Evolutionary conservation across 1,140 invertebrate species (phyloP), one percentile per base, ranked within the genome.

Genomic region (Neodiprion fabricii): DNA sequence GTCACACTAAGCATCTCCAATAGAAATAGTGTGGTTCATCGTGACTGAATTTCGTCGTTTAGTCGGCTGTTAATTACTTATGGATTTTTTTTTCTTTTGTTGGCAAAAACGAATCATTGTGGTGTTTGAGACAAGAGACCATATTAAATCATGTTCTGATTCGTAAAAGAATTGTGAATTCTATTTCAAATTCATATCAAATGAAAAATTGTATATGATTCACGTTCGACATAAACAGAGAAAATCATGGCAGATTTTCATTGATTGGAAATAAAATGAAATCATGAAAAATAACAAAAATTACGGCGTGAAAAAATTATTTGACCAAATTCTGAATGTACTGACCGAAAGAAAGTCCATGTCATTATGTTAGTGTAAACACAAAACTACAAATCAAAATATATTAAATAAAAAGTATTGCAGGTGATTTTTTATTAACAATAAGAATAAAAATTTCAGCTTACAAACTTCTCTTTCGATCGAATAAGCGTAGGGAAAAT

Each of bases 71-170:
- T 48, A 71, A 17, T 65, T 10, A 71, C 53, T 70, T 67, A 73
- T 40, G 72, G 21, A 74, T 23, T 23, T 75, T 11, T 75, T 9
- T 53, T 23, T 78, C 72, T 23, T 66, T 76, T 14, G 68, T 70
- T 11, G 70, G 74, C 23, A 73, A 69, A 65, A 67, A 48, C 40
- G 68, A 73, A 53, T 76, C 48, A 74, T 71, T 67, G 48, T 21
- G 65, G 72, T 71, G 71, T 12, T 17, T 28, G 23, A 66, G 68
- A 72, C 49, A 68, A 9, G 53, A 12, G 9, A 47, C n/a, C 28
- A 48, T 49, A 40, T 66, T 50, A 73, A 47, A 12, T 66, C 49
- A 67, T 14, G 53, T 1, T 28, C 8, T 61, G 11, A 61, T 61
- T 17, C 28, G 28, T 40, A 40, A 40, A 40, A 1, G 28, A 40